A percentile compares a stretch with the other conserved stretches of the same genome.
phyloP scores from a whole-genome alignment of 2,888 invertebrate genomes.

The Nemapogon koenigi region DNA sequence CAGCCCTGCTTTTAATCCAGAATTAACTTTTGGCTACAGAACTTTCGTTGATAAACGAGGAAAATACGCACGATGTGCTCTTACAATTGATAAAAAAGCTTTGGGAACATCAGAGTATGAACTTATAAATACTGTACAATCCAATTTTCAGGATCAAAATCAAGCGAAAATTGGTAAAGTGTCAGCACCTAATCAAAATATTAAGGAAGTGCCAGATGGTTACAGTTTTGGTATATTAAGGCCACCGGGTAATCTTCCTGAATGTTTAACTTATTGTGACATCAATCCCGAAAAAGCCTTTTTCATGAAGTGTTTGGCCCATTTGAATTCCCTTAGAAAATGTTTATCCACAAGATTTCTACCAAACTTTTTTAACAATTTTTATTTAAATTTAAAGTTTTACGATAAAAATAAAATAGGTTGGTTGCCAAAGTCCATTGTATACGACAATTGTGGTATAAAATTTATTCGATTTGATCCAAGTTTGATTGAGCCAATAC shows the following conservation, averaged over 20 bases:
- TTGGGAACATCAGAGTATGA: slow-evolving; percentile 36
- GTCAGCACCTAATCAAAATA: slow-evolving; percentile 55
- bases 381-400: slow-evolving; percentile 38
- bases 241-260: slow-evolving; percentile 44
- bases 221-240: slow-evolving; percentile 49
- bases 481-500: slow-evolving; percentile 50
- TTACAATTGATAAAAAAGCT: slow-evolving; percentile 36
- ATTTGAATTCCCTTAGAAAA: slow-evolving; percentile 46
- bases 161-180: slow-evolving; percentile 39
- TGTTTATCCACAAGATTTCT: slow-evolving; percentile 29
- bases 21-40: slow-evolving; percentile 48
- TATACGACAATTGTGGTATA: slow-evolving; percentile 45
- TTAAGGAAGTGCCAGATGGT: slow-evolving; percentile 45
- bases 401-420: slow-evolving; percentile 41
- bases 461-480: slow-evolving; percentile 49
- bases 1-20: slow-evolving; percentile 39
- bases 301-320: slow-evolving; percentile 45
- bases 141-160: slow-evolving; percentile 35
- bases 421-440: slow-evolving; percentile 44
- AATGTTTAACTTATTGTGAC: slow-evolving; percentile 41
- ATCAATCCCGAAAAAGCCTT: slow-evolving; percentile 37
- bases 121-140: slow-evolving; percentile 39
- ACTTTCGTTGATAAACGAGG: slow-evolving; percentile 51
- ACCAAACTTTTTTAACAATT: slow-evolving; percentile 32
- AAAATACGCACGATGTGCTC: slow-evolving; percentile 45